Evolutionary conservation across 2,888 invertebrate species (phyloP), one percentile per base, ranked within the genome.

Genomic region (Perdita meconis): DNA sequence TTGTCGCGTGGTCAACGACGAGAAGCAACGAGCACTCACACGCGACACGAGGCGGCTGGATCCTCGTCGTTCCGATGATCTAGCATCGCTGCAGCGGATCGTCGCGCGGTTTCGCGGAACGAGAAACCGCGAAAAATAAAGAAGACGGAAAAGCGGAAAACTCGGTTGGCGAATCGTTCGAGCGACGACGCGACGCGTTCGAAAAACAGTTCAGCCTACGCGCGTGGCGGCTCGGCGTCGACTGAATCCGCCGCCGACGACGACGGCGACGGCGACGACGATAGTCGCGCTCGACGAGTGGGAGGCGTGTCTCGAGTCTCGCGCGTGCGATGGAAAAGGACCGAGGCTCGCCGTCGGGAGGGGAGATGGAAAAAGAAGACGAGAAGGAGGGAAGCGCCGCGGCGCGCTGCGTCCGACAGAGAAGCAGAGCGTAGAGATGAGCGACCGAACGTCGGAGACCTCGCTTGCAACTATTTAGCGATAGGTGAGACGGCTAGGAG

Each of bases 191-290:
- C 34, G 36, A 63, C 61, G 61, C 61, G 38, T 38, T 24, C 38
- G 16, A 55, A 8, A 36, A 36, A 57, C 26, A 60, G 47, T 36
- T 34, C 53, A 16, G 71, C 83, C 81, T 67, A 78, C 83, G 75
- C 86, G 88, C 87, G 84, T 73, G 85, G 63, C 88, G 85, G 84
- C 84, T 87, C 85, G 75, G 81, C 82, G 80, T 81, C 82, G 85
- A 89, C 88, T 86, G 84, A 86, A 78, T 67, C 30, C 59, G 42
- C 69, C 3, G 2, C 3, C 30, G 30, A 4, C 30, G 30, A 30
- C 30, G 6, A 30, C 6, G 30, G 3, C 6, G 30, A 30, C 3
- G 2, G 3, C 30, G 6, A 30, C 3, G 3, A 4, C 71, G 70
- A 63, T 74, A 63, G 81, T 50, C 75, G 75, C 76, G 78, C 73